These are phyloP conservation scores for Hypsibius dujardini DNA, from an alignment of 1,140 invertebrate genomes.

Conservation along the genomic window DNA sequence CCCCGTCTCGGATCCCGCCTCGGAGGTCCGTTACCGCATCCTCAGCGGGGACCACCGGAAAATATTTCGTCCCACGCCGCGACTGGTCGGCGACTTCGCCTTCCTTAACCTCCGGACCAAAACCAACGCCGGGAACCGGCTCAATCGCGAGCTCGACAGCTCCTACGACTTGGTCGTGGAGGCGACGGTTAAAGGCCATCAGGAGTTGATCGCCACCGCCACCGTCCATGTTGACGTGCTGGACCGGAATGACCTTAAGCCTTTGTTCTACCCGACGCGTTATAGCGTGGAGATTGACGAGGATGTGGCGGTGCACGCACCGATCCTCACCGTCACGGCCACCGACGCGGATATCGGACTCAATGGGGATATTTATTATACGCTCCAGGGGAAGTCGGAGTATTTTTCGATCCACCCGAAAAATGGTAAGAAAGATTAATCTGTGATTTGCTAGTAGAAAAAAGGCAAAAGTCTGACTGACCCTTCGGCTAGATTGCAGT, in stretches of 20 bases:
- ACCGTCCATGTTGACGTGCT: conserved; percentile 35
- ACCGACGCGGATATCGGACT: conserved; percentile 81
- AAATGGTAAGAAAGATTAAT: conserved; percentile 38
- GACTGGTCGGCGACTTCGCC: conserved; percentile 72
- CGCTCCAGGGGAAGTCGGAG: conserved; percentile 58
- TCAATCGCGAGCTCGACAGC: conserved; percentile 64
- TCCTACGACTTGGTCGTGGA: conserved; percentile 71
- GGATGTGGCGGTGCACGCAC: conserved; percentile 58
- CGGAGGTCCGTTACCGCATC: conserved; percentile 57
- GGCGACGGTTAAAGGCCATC: conserved; percentile 53
- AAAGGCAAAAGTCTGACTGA: too few relatives aligned
- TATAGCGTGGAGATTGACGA: conserved; percentile 74
- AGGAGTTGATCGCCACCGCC: conserved; percentile 23
- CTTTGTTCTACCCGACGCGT: conserved; percentile 52
- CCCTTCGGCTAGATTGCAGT: too few relatives aligned
- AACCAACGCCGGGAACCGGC: conserved; percentile 57
- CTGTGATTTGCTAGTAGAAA: too few relatives aligned
- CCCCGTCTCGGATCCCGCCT: conserved; percentile 29
- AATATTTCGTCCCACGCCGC: conserved; percentile 77
- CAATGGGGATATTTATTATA: conserved; percentile 91
- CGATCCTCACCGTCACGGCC: conserved; percentile 43
- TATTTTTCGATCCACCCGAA: conserved; percentile 79
- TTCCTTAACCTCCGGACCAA: conserved; percentile 70
- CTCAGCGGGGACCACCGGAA: conserved; percentile 62
- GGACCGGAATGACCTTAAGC: conserved; percentile 37